phyloP scores from a whole-genome alignment of 2,113 vertebrate genomes.

The Pelmatolapia mariae region DNA sequence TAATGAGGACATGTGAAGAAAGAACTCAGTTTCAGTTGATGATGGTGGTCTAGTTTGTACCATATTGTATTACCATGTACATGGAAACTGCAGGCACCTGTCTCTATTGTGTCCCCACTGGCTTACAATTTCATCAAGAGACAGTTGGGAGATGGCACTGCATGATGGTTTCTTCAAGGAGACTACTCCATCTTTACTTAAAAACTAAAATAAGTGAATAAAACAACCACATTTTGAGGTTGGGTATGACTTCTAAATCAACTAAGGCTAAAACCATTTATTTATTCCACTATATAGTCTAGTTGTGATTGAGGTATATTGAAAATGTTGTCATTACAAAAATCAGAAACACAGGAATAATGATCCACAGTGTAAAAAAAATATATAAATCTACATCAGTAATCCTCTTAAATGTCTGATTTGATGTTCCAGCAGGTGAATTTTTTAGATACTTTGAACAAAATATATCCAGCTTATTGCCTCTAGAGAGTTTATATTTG shows the following conservation, averaged over 20 bases:
- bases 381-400: not conserved
- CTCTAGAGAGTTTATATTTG: not conserved
- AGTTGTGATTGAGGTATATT: not conserved
- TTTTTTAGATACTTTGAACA: not conserved
- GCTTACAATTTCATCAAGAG: slow-evolving; percentile 22
- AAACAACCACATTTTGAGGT: not conserved
- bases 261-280: not conserved
- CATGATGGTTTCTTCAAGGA: not conserved
- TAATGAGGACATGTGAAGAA: slow-evolving; percentile 1
- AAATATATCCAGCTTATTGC: not conserved
- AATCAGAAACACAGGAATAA: not conserved
- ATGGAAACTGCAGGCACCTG: slow-evolving; percentile 19
- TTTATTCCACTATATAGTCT: not conserved
- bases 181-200: not conserved
- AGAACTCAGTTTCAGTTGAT: not conserved
- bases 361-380: not conserved
- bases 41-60: slow-evolving; percentile 18
- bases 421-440: not conserved
- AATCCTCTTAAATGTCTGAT: not conserved
- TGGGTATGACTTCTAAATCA: not conserved
- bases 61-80: slow-evolving; percentile 32
- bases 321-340: not conserved
- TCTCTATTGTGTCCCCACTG: not conserved
- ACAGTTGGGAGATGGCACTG: not conserved
- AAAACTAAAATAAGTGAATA: not conserved